Evolutionary conservation across 2,797 vertebrate genomes (phyloP).

Genomic region (Chaetophractus vellerosus): DNA sequence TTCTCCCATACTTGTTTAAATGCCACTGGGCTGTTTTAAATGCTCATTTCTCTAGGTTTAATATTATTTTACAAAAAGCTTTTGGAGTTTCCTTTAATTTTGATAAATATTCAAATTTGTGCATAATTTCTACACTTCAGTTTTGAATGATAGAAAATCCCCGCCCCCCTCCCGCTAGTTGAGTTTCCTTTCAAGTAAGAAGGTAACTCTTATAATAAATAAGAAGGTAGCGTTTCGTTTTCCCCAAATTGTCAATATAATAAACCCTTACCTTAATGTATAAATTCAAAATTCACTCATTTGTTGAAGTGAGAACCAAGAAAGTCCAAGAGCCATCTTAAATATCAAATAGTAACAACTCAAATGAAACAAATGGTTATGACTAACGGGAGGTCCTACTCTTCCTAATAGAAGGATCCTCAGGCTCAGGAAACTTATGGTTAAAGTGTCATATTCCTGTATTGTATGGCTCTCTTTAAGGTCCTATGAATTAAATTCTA

Average conservation of each 20-base stretch:
- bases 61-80: slow-evolving; percentile 72
- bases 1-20: slow-evolving; percentile 64
- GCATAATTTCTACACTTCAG: slow-evolving; percentile 81
- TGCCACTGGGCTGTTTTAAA: slow-evolving; percentile 33
- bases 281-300: slow-evolving; percentile 58
- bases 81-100: slow-evolving; percentile 77
- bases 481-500: slow-evolving; percentile 33
- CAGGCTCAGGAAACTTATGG: neutral
- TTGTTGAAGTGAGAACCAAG: slow-evolving; percentile 41
- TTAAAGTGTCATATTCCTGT: slow-evolving; percentile 19
- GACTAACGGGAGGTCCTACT: neutral
- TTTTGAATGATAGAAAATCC: slow-evolving; percentile 83
- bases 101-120: slow-evolving; percentile 75
- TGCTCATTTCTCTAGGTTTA: neutral
- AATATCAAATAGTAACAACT: neutral
- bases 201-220: slow-evolving; percentile 73
- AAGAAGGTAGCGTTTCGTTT: slow-evolving; percentile 69
- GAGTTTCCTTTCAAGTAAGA: slow-evolving; percentile 82
- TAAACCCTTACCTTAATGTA: slow-evolving; percentile 42
- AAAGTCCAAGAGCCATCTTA: slow-evolving; percentile 45
- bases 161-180: slow-evolving; percentile 70
- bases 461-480: neutral
- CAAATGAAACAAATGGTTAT: neutral
- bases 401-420: neutral
- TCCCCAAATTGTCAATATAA: slow-evolving; percentile 12